Evolutionary conservation across 2,113 vertebrate species (phyloP).

Genomic region (Urocynchramus pylzowi): DNA sequence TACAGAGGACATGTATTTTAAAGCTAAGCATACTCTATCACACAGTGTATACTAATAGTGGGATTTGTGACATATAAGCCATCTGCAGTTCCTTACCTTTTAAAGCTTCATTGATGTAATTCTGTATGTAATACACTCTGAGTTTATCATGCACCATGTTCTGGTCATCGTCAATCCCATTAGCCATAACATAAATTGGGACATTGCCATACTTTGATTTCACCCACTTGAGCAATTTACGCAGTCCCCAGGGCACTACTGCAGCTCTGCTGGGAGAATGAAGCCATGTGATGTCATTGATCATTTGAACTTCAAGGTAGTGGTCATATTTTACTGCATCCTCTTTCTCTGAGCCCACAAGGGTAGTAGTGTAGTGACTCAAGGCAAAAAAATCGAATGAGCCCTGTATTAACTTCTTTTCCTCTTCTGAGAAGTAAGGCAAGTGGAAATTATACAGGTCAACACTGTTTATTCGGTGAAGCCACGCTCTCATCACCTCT

Average conservation of each 20-base stretch:
- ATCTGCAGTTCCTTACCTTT: slow-evolving; percentile 83
- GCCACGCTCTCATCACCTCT: slow-evolving; percentile 85
- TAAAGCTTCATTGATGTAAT: slow-evolving; percentile 92
- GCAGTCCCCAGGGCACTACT: slow-evolving; percentile 93
- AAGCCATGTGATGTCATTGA: slow-evolving; percentile 89
- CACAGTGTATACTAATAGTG: not conserved
- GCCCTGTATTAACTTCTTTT: slow-evolving; percentile 80
- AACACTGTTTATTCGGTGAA: slow-evolving; percentile 76
- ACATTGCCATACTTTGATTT: slow-evolving; percentile 82
- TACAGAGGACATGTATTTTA: not conserved
- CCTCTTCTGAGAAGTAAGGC: slow-evolving; percentile 86
- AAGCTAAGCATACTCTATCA: not conserved
- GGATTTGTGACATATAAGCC: not conserved
- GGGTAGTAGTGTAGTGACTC: slow-evolving; percentile 89
- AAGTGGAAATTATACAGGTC: slow-evolving; percentile 78
- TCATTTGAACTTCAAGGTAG: slow-evolving; percentile 84
- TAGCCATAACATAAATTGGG: slow-evolving; percentile 86
- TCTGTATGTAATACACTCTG: slow-evolving; percentile 87
- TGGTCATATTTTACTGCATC: slow-evolving; percentile 81
- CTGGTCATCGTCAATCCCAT: slow-evolving; percentile 84
- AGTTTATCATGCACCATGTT: slow-evolving; percentile 81
- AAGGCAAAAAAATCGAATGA: slow-evolving; percentile 94
- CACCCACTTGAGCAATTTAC: slow-evolving; percentile 83
- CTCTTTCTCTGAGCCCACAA: slow-evolving; percentile 87
- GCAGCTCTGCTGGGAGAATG: slow-evolving; percentile 73